Evolutionary conservation across 1,140 invertebrate genomes (phyloP).

Genomic region (Bradysia coprophila): DNA sequence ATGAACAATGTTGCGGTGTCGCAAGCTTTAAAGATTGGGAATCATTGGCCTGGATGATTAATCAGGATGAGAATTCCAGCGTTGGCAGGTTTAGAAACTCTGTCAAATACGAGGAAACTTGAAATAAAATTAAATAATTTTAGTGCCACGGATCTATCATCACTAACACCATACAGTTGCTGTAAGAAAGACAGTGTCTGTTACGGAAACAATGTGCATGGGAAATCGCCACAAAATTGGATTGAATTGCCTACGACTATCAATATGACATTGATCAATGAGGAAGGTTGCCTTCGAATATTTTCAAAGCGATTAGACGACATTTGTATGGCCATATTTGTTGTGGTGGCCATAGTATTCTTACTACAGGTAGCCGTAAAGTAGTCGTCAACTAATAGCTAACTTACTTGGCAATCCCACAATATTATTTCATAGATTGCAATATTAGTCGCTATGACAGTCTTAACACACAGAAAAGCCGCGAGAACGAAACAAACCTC

Average conservation of each 20-base stretch:
- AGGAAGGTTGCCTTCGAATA: not conserved
- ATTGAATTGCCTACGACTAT: not conserved
- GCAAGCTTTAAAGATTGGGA: constrained; percentile 18
- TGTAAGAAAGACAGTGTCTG: not conserved
- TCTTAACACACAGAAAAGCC: too few species aligned
- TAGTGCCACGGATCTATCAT: too few species aligned
- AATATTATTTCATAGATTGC: too few species aligned
- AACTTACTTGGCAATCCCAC: too few species aligned
- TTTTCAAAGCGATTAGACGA: not conserved
- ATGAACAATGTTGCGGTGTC: constrained; percentile 18
- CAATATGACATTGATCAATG: not conserved
- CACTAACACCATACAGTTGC: not conserved
- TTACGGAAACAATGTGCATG: not conserved
- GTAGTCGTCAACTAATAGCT: too few species aligned
- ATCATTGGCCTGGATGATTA: constrained; percentile 15
- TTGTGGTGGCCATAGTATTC: not conserved
- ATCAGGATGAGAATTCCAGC: not conserved
- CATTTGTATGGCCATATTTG: not conserved
- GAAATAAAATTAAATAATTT: too few species aligned
- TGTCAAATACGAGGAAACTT: not conserved
- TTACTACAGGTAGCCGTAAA: not conserved
- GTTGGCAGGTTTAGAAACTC: not conserved
- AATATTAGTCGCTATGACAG: too few species aligned
- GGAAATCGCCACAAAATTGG: not conserved
- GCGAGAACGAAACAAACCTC: too few species aligned